Evolutionary conservation across 2,797 vertebrate genomes (phyloP), one percentile per base, ranked within the genome.

Genomic region (Percopsis omiscomaycus): DNA sequence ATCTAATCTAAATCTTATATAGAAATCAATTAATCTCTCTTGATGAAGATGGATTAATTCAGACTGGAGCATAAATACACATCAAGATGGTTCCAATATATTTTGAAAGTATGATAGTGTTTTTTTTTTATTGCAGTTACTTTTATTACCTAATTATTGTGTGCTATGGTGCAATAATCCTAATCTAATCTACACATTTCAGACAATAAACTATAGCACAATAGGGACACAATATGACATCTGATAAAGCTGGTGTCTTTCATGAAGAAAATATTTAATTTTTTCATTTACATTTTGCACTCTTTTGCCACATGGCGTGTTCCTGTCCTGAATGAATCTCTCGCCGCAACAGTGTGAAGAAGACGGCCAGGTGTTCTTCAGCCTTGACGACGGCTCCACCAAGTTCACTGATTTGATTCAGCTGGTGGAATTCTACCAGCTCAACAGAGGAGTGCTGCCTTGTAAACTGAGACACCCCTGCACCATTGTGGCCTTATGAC

Each of bases 401-500:
- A 98, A 96, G 92, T 99, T 99, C 91, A 96, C 94, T 2, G 96
- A 99, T 91, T 92, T 99, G 91, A 98, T 98, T 82, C 97, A 98
- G 83, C 93, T 99, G 88, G 98, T 99, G 79, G 98, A 99, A 89
- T 99, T 99, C 87, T 98, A 99, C 92, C 98, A 98, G 93, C 95
- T 99, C 83, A 99, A 99, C 94, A 94, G 94, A 90, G 98, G 98
- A 79, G 93, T 98, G 66, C 91, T 99, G 92, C 97, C 98, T 81
- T 98, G 94, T 93, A 98, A 97, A 91, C 95, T 99, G 84, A 98
- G 94, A 91, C 96, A 99, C 91, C 96, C 96, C 69, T 99, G 98
- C 92, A 96, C 96, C 86, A 90, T 94, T 14, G 96, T 99, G 92
- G 95, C 97, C 95, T 97, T 99, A 94, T 99, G 95, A 99, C 94